phyloP scores from a whole-genome alignment of 2,113 vertebrate genomes.

The Rattus norvegicus region DNA sequence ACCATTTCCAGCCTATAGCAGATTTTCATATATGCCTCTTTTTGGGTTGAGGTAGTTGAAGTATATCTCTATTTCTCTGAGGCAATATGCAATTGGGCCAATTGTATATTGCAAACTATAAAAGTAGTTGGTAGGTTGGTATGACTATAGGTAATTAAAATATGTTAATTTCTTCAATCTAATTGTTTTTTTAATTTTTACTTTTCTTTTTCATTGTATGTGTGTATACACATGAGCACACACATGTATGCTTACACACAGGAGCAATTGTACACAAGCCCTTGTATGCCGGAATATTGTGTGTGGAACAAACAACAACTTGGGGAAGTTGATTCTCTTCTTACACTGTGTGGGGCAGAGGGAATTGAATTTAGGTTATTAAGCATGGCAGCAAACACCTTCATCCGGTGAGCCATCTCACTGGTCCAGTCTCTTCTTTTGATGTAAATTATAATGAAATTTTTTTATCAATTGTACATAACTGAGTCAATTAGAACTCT shows the following conservation, averaged over 20 bases:
- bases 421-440: not conserved
- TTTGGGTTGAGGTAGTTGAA: not conserved
- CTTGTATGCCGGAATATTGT: too few relatives aligned
- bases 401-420: not conserved
- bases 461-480: constrained; percentile 15
- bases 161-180: not conserved
- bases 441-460: not conserved
- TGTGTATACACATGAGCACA: not conserved
- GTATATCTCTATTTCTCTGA: constrained; percentile 21
- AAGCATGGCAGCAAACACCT: not conserved
- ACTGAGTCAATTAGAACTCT: not conserved
- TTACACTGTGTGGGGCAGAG: not conserved
- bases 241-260: not conserved
- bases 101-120: not conserved
- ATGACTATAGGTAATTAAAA: constrained; percentile 56
- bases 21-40: constrained; percentile 27
- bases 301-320: not conserved
- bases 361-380: not conserved
- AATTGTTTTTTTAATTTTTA: not conserved
- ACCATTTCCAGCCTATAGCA: not conserved
- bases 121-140: constrained; percentile 30
- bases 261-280: not conserved
- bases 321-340: not conserved
- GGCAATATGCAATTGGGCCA: not conserved
- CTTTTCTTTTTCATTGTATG: not conserved